These are phyloP conservation scores for Beris chalybata DNA, from an alignment of 2,888 invertebrate species.

Conservation along the genomic window DNA sequence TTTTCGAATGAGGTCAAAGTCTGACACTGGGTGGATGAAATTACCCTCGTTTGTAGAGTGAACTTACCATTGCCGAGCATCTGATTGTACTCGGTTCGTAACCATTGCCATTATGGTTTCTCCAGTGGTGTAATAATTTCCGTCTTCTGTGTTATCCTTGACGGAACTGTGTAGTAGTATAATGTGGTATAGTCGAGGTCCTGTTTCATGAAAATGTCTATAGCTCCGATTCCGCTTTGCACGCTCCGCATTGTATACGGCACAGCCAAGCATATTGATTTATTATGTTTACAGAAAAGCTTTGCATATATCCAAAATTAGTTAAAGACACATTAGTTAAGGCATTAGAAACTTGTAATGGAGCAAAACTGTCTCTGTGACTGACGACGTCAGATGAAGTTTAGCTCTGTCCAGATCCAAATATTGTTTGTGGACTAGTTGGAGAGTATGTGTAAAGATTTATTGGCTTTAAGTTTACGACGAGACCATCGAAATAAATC, in stretches of 20 bases:
- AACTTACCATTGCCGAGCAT: constrained; percentile 32
- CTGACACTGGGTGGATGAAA: constrained; percentile 21
- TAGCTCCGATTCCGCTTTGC: neutral
- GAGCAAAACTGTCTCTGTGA: too few species aligned
- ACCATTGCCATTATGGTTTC: constrained; percentile 37
- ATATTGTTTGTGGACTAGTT: too few species aligned
- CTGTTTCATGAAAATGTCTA: neutral
- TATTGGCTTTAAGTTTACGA: too few species aligned
- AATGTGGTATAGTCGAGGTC: neutral
- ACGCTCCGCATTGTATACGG: neutral
- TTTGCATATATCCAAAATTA: constrained; percentile 13
- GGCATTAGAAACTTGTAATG: too few species aligned
- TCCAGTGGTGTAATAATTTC: constrained; percentile 36
- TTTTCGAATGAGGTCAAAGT: constrained; percentile 26
- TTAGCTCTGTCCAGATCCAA: too few species aligned
- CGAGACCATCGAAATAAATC: too few species aligned
- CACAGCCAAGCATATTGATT: constrained; percentile 4
- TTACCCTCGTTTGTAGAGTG: constrained; percentile 36
- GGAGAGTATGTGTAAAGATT: too few species aligned
- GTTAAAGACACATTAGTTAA: neutral
- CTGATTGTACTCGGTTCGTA: constrained; percentile 36
- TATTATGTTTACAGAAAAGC: constrained; percentile 7
- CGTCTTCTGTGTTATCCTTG: constrained; percentile 30
- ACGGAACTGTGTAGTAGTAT: constrained; percentile 17
- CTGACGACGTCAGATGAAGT: too few species aligned